phyloP scores from a whole-genome alignment of 2,797 vertebrate species.

The Hydrocynus forskahlii region DNA sequence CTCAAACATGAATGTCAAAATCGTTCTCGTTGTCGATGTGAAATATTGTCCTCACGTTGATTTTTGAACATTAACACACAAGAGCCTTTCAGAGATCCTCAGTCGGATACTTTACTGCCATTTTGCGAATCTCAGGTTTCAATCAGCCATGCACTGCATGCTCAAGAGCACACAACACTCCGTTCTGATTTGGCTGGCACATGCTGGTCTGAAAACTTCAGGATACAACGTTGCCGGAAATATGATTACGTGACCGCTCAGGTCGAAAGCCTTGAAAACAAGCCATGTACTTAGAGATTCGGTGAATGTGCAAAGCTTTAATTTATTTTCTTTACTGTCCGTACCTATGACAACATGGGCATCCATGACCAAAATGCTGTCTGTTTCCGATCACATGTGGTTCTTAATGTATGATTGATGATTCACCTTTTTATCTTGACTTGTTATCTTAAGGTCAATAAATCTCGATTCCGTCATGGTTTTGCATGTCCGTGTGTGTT shows the following conservation, averaged over 20 bases:
- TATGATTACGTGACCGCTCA: conserved; percentile 35
- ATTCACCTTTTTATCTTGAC: conserved; percentile 53
- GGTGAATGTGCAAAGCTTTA: conserved; percentile 63
- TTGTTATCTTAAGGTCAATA: conserved; percentile 69
- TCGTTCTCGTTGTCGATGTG: background rate
- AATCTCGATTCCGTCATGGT: conserved; percentile 67
- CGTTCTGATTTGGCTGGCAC: conserved; percentile 46
- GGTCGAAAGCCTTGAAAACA: conserved; percentile 46
- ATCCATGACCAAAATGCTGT: conserved; percentile 56
- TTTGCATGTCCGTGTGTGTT: conserved; percentile 43
- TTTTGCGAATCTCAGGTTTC: conserved; percentile 66
- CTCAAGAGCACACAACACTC: conserved; percentile 47
- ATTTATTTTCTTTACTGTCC: conserved; percentile 66
- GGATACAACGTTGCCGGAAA: conserved; percentile 46
- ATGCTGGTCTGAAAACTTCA: conserved; percentile 54
- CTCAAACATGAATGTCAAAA: background rate
- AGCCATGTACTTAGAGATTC: conserved; percentile 56
- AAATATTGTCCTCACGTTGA: background rate
- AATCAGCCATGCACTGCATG: conserved; percentile 43
- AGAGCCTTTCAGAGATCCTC: conserved; percentile 1
- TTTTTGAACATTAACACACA: background rate
- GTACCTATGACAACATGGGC: conserved; percentile 53
- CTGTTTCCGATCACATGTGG: conserved; percentile 45
- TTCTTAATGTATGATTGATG: conserved; percentile 57
- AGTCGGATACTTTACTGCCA: conserved; percentile 29